Conservation (phyloP, 2,113 vertebrate genomes). For the Tichodroma muraria region DNA sequence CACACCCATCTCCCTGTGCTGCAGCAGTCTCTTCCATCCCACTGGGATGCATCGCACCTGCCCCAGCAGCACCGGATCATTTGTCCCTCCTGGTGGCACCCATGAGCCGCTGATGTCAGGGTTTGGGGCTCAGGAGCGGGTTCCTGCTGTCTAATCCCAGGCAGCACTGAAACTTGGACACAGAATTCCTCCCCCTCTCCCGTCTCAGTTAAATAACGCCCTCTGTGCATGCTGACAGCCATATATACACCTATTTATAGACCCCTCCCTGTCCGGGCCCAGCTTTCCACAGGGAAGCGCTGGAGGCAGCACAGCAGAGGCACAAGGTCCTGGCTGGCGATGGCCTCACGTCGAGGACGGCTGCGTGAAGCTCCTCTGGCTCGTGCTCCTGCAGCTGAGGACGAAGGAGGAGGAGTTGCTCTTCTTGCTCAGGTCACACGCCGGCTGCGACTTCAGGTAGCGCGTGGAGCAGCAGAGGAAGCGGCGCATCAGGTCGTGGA, state of each 20-base stretch:
- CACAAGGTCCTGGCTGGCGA: fast-evolving
- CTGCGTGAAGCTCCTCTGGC: conserved; percentile 75
- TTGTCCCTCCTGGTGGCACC: background rate
- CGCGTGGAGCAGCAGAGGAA: conserved; percentile 79
- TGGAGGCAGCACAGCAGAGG: background rate
- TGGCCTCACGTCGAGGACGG: conserved; percentile 63
- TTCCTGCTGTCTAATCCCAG: background rate
- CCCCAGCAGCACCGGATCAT: fast-evolving
- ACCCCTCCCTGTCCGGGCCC: background rate
- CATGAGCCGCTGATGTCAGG: background rate
- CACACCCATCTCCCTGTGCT: background rate
- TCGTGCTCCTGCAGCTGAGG: conserved; percentile 75
- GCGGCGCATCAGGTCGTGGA: conserved; percentile 78
- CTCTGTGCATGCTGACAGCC: background rate
- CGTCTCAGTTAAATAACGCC: background rate
- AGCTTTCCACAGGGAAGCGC: background rate
- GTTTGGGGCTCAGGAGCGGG: background rate
- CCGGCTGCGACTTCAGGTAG: conserved; percentile 60
- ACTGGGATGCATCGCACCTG: fast-evolving
- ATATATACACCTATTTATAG: background rate
- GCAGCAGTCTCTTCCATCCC: background rate
- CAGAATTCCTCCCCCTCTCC: background rate
- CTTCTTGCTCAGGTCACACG: conserved; percentile 75
- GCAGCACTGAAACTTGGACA: background rate
- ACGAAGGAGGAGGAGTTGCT: conserved; percentile 84